phyloP scores from a whole-genome alignment of 2,888 invertebrate species.

The Pollenia amentaria region DNA sequence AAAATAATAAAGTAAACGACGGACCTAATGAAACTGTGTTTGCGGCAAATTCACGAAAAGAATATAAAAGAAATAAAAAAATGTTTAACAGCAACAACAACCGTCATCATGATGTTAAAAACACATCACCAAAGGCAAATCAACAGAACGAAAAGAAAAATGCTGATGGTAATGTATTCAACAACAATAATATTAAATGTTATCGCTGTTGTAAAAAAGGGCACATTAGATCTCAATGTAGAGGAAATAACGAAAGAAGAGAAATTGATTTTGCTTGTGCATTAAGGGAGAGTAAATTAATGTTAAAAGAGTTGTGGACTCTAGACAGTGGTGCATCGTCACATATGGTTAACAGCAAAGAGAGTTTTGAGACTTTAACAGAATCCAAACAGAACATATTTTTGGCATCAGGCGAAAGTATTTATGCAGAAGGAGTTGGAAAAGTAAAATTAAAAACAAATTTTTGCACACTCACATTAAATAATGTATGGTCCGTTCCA shows the following conservation, averaged over 20 bases:
- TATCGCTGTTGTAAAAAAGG: too few species aligned
- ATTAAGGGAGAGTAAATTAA: slow-evolving; percentile 3
- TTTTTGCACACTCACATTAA: slow-evolving; percentile 30
- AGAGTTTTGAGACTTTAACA: slow-evolving; percentile 15
- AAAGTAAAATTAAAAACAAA: slow-evolving; percentile 52
- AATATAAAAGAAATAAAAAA: too few species aligned
- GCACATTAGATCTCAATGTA: too few species aligned
- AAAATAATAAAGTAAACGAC: slow-evolving; percentile 13
- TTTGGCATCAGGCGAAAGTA: slow-evolving; percentile 55
- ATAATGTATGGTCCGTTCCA: slow-evolving; percentile 61
- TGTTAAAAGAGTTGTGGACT: slow-evolving; percentile 31
- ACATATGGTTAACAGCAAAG: slow-evolving; percentile 57
- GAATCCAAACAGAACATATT: slow-evolving; percentile 47
- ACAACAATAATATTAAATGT: too few species aligned
- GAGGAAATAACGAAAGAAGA: not conserved
- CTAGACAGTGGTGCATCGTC: slow-evolving; percentile 61
- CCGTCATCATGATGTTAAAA: too few species aligned
- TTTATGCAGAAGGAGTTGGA: slow-evolving; percentile 58
- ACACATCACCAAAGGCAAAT: too few species aligned
- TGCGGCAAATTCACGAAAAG: too few species aligned
- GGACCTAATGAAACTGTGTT: slow-evolving; percentile 19
- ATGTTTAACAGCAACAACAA: too few species aligned
- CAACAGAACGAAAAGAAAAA: too few species aligned
- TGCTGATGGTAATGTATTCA: too few species aligned
- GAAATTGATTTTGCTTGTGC: slow-evolving; percentile 26